Evolutionary conservation across 92 coral and sea anemone genomes (phyloP), one percentile per base, ranked within the genome.

Genomic region (Epizoanthus rinbou): DNA sequence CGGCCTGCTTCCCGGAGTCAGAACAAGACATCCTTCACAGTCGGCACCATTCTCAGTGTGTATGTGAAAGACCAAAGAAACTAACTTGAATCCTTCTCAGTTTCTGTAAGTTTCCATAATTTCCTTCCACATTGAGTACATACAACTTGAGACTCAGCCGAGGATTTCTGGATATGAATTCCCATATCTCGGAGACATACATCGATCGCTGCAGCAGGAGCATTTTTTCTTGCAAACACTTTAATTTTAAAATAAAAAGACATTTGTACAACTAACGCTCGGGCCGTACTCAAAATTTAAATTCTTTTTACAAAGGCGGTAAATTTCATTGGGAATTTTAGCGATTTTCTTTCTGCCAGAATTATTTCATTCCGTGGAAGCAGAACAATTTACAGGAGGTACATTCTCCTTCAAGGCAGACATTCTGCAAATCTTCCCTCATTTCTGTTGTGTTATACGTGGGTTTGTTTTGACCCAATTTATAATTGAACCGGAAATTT

Each of bases 1-100:
- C 18, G 81, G 81, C 18, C 86, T 82, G 24, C 70, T 69, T 33
- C 52, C 35, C 7, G 73, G 67, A 62, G 33, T 62, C 67, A 62
- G 13, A 62, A 21, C 67, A 19, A 19, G 28, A 25, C 67, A 5
- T 62, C 67, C 67, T 62, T 21, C 2, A 28, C 31, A 2, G 31
- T 0, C 31, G 31, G 31, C 1, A 28, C 31, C 1, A 28, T 28
- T 28, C n/a, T n/a, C 35, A 5, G 2, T 68, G 25, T 68, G 18
- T 41, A 16, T 5, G 17, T 68, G 74, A 68, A 68, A 23, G 39
- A 23, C 39, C 25, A 18, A 23, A 23, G 39, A 41, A 41, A 41
- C 37, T 31, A 31, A 41, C 39, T 23, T 18, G 54, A 24, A 53
- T 60, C n/a, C n/a, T n/a, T n/a, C n/a, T n/a, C n/a, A n/a, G 11